phyloP scores from a whole-genome alignment of 2,797 vertebrate genomes.

The Microctenopoma stevenorrisi region DNA sequence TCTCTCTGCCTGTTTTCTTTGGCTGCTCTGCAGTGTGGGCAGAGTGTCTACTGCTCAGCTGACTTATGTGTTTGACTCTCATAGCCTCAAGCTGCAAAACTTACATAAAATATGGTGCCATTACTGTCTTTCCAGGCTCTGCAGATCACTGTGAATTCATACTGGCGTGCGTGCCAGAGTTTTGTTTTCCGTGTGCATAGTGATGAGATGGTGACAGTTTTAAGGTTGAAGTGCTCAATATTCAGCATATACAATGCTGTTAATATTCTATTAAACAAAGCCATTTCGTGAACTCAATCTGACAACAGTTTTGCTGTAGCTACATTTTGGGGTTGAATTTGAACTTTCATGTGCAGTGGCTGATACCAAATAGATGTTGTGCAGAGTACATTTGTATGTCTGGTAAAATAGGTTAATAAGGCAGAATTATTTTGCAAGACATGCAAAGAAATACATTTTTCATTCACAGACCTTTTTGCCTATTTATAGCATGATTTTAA shows the following conservation, averaged over 20 bases:
- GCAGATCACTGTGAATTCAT: conserved; percentile 19
- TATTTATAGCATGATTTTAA: not conserved
- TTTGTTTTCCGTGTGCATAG: conserved; percentile 5
- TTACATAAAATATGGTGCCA: conserved; percentile 50
- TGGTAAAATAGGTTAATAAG: conserved; percentile 32
- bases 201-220: conserved; percentile 2
- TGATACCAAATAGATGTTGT: conserved; percentile 13
- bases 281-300: not conserved
- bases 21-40: conserved; percentile 74
- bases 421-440: conserved; percentile 3
- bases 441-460: conserved; percentile 3
- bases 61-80: conserved; percentile 66
- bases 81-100: conserved; percentile 40
- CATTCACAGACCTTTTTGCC: not conserved
- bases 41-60: conserved; percentile 69
- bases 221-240: not conserved
- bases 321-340: not conserved
- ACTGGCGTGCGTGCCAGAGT: conserved; percentile 1
- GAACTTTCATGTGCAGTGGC: not conserved
- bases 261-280: conserved; percentile 9
- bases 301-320: not conserved
- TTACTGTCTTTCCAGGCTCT: conserved; percentile 30
- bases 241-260: conserved; percentile 12
- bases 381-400: conserved; percentile 1
- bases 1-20: conserved; percentile 47